These are phyloP conservation scores for Pollachius pollachius DNA, from an alignment of 2,113 vertebrate genomes.

Conservation along the genomic window DNA sequence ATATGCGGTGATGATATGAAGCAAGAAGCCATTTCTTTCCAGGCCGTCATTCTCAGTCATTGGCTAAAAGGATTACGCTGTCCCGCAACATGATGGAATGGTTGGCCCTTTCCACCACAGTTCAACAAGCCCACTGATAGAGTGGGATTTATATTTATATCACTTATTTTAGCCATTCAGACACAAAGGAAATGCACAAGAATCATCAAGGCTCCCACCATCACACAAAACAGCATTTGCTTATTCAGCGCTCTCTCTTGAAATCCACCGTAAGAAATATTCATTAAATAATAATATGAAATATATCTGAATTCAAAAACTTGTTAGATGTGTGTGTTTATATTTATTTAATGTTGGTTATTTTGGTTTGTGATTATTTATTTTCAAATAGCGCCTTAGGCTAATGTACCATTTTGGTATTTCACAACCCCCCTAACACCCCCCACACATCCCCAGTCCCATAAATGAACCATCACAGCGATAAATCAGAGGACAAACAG, in stretches of 20 bases:
- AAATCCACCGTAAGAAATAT: background rate
- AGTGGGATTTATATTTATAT: constrained; percentile 66
- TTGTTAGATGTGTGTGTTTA: background rate
- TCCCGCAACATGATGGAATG: constrained; percentile 61
- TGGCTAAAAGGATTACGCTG: constrained; percentile 67
- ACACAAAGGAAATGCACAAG: constrained; percentile 42
- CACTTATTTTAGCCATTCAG: constrained; percentile 71
- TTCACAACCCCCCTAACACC: constrained; percentile 90
- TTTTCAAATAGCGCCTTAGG: constrained; percentile 97
- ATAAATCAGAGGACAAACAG: constrained; percentile 99
- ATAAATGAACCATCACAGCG: constrained; percentile 98
- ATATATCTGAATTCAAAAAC: no score
- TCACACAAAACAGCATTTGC: constrained; percentile 74
- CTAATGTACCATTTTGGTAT: constrained; percentile 98
- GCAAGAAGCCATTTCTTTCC: constrained; percentile 64
- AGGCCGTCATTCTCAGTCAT: constrained; percentile 64
- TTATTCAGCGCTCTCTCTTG: background rate
- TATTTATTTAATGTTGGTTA: constrained; percentile 43
- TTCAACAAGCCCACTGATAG: constrained; percentile 66
- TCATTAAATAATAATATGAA: no score
- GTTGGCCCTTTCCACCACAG: constrained; percentile 64
- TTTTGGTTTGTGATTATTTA: constrained; percentile 94
- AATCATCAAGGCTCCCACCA: constrained; percentile 56
- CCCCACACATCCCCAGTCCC: constrained; percentile 69
- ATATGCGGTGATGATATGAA: constrained; percentile 17